Conservation (phyloP, 2,888 invertebrate species). For the Aquatica leii region DNA sequence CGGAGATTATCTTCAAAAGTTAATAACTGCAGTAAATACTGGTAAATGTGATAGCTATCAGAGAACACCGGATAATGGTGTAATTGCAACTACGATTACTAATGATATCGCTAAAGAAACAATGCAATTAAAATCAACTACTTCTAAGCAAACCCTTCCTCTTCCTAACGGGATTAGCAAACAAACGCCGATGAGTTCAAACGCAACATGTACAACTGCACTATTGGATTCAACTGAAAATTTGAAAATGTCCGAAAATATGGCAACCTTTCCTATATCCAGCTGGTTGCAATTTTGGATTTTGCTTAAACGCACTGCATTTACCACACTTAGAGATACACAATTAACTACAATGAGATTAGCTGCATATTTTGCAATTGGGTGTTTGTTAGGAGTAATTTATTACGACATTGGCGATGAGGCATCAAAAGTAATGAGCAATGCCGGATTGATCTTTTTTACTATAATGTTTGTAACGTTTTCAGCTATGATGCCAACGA, state of each 20-base stretch:
- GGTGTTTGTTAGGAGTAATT: conserved; percentile 89
- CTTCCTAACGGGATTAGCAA: conserved; percentile 53
- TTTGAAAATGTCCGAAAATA: conserved; percentile 65
- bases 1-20: conserved; percentile 85
- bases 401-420: conserved; percentile 94
- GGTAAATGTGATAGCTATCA: conserved; percentile 74
- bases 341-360: conserved; percentile 90
- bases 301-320: conserved; percentile 82
- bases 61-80: conserved; percentile 23
- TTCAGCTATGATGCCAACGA: conserved; percentile 98
- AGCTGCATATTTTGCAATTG: conserved; percentile 87
- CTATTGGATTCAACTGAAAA: conserved; percentile 58
- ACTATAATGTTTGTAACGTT: conserved; percentile 97
- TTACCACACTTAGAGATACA: conserved; percentile 84
- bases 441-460: conserved; percentile 95
- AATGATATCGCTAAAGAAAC: conserved; percentile 67
- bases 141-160: conserved; percentile 50
- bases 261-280: conserved; percentile 74
- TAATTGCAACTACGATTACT: conserved; percentile 52
- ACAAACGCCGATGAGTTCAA: conserved; percentile 57
- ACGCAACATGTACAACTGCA: conserved; percentile 64
- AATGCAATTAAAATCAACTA: conserved; percentile 42
- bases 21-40: conserved; percentile 84
- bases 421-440: conserved; percentile 93
- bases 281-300: conserved; percentile 88